Conservation (phyloP, 2,888 invertebrate species). For the Archips crataeganus region DNA sequence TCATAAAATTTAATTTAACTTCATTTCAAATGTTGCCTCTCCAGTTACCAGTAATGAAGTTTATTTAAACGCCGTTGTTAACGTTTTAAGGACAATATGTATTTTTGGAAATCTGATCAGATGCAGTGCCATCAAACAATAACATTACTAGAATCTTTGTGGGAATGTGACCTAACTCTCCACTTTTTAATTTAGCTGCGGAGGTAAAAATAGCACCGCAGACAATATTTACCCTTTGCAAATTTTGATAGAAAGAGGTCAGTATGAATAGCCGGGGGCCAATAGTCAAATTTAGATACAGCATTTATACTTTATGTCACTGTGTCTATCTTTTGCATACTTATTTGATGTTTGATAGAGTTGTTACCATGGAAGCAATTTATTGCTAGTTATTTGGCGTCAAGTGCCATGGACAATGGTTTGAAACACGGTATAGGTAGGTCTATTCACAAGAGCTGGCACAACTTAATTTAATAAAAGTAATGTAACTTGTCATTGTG, state of each 20-base stretch:
- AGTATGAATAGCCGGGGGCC: background rate
- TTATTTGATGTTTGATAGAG: too few species aligned
- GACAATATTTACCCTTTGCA: background rate
- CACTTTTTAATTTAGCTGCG: background rate
- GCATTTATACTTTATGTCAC: background rate
- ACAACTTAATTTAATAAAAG: too few species aligned
- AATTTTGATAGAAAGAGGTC: constrained; percentile 14
- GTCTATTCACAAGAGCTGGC: too few species aligned
- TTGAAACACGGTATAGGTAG: too few species aligned
- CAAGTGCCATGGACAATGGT: too few species aligned
- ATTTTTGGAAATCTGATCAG: background rate
- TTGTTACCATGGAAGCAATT: too few species aligned
- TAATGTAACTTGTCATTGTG: too few species aligned
- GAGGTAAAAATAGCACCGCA: background rate
- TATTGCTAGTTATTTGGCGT: too few species aligned
- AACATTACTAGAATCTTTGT: background rate
- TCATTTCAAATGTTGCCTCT: too few species aligned
- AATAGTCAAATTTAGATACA: constrained; percentile 15
- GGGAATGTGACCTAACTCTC: background rate
- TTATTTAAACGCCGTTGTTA: background rate
- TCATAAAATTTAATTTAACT: too few species aligned
- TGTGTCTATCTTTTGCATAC: too few species aligned
- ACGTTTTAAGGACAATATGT: background rate
- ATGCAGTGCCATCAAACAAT: background rate
- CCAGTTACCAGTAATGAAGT: too few species aligned